Conservation (phyloP, 2,113 vertebrate genomes). For the Vidua chalybeata region DNA sequence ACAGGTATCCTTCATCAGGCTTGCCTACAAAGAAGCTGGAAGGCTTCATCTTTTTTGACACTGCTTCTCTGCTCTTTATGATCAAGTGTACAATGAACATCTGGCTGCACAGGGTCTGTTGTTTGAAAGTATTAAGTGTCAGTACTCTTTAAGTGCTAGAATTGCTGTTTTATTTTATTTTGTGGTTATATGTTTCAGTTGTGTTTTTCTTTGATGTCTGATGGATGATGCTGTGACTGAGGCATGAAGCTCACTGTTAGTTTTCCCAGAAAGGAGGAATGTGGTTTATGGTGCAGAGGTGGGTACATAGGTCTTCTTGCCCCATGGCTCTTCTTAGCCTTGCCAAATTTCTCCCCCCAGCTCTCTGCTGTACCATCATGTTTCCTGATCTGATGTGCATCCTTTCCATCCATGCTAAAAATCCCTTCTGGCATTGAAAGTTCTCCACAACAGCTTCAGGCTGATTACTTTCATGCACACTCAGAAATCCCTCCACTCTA, state of each 20-base stretch:
- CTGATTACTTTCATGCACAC: accelerated
- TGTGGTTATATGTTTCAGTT: background rate
- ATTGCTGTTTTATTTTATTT: background rate
- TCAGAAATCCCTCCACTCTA: background rate
- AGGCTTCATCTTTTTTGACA: background rate
- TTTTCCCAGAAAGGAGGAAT: background rate
- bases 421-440: background rate
- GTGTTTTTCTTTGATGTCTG: background rate
- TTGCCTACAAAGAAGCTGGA: background rate
- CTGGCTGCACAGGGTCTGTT: background rate
- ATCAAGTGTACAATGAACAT: accelerated
- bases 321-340: background rate
- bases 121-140: background rate
- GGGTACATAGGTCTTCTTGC: background rate
- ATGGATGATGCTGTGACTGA: background rate
- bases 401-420: background rate
- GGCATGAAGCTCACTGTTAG: background rate
- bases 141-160: background rate
- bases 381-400: background rate
- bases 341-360: background rate
- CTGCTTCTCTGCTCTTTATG: background rate
- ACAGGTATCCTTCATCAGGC: background rate
- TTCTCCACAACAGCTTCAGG: background rate
- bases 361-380: background rate
- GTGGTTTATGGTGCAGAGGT: background rate